Base-by-base conservation (phyloP, 1,140 invertebrate species). In the Euborellia annulipes region DNA sequence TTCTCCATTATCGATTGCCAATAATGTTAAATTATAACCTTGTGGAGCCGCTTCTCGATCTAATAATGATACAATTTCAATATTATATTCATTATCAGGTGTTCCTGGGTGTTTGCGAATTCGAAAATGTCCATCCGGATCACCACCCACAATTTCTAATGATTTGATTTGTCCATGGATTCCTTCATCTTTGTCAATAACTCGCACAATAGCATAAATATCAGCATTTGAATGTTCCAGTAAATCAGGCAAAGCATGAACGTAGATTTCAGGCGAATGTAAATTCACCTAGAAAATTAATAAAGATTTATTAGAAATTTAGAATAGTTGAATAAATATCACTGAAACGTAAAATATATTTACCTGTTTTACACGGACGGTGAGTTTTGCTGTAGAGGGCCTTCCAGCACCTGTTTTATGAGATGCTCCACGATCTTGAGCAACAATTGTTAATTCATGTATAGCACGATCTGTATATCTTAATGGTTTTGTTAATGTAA, bases 161-260 rank as follows among this genome's bases (percentile, higher is more conserved):
- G 68, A 71, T 9, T 73, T 74, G 22, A 95, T 85, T 53, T 84
- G 68, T 1, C 91, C 92, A 60, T 89, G 84, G 3, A 76, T 66
- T 0, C 89, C 90, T 23, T 66, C 63, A 62, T 97, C 92, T 14
- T 72, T 67, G 58, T 96, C 91, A 11, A 72, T 70, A 0, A 92
- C 84, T 16, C 75, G 73, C 2, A 96, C 76, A 34, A 95, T 89
- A 1, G 90, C 91, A 59, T 91, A 94, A 43, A 90, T 83, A 55
- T 88, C 77, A 0, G 82, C 76, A 51, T 84, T 81, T 0, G 85
- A 82, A 47, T 90, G 80, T 52, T 92, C 86, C 4, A 84, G 69
- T 17, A 93, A 75, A 47, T 83, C 76, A 0, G 85, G 83, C 50
- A 92, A 66, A 46, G 81, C 75, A 13, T 76, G 75, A 2, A 90